These are phyloP conservation scores for Colossoma macropomum DNA, from an alignment of 2,113 vertebrate genomes.

Conservation along the genomic window DNA sequence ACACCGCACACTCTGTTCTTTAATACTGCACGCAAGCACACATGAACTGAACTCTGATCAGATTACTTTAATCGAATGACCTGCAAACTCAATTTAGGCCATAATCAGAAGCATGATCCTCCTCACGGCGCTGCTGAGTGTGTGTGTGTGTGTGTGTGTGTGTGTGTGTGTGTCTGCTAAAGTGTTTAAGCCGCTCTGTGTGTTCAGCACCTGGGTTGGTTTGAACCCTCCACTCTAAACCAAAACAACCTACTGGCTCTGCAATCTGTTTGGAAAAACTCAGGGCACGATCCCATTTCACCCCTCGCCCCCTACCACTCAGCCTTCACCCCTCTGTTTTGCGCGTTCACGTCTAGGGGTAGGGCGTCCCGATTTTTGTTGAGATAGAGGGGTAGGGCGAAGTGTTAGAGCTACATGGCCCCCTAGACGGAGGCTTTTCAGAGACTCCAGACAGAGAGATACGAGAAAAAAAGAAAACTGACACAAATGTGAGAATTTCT, in stretches of 20 bases:
- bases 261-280: constrained; percentile 56
- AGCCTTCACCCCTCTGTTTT: too few relatives aligned
- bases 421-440: too few relatives aligned
- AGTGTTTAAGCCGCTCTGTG: constrained; percentile 67
- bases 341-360: too few relatives aligned
- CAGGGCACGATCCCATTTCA: too few relatives aligned
- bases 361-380: too few relatives aligned
- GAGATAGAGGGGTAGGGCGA: too few relatives aligned
- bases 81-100: constrained; percentile 67
- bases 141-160: constrained; percentile 31
- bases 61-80: constrained; percentile 70
- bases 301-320: too few relatives aligned
- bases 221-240: constrained; percentile 44
- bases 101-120: constrained; percentile 62
- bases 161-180: constrained; percentile 56
- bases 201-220: constrained; percentile 60
- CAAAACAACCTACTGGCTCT: constrained; percentile 64
- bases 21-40: constrained; percentile 42
- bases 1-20: constrained; percentile 35
- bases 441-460: too few relatives aligned
- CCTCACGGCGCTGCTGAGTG: constrained; percentile 40
- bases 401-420: too few relatives aligned
- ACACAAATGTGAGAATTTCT: too few relatives aligned
- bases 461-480: too few relatives aligned
- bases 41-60: constrained; percentile 52